Base-by-base conservation (phyloP, 2,797 vertebrate genomes). In the Triplophysa yarkandensis region DNA sequence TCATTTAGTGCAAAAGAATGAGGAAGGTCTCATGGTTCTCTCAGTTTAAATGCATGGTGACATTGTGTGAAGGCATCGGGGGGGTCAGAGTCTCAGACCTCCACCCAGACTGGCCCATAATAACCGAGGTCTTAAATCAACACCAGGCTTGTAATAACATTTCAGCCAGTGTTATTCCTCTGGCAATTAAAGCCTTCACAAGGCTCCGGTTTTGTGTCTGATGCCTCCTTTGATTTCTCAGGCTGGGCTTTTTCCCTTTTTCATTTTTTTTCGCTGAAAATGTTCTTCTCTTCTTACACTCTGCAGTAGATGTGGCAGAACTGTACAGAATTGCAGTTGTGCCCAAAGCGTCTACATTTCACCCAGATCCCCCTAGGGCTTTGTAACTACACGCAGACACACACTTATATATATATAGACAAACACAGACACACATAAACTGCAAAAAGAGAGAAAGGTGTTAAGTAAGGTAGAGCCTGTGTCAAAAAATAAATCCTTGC, bases 141-240 rank as follows among this genome's bases (percentile, higher is more conserved):
- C 85, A 84, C 82, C 71, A 63, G 77, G 83, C 89, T 86, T 88
- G 86, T 84, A 90, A 90, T 88, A 90, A 92, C 87, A 89, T 86
- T 89, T 89, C 87, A 87, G 72, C 81, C 86, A 55, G 82, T 90
- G 88, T 91, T 91, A 88, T 90, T 91, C 84, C 88, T 89, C 82
- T 85, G 75, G 85, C 85, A 88, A 79, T 87, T 85, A 83, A 77
- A 83, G 70, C 77, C 75, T 79, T 80, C 64, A 76, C 74, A 69
- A 36, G 81, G 61, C 78, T 46, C 52, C 52, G 67, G 63, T 79
- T 79, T 72, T 41, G 72, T 77, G 74, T 81, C 74, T 80, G 76
- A 68, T 68, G 71, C 61, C 73, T 72, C 77, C 72, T 82, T 83
- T 79, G 74, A 82, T 82, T 79, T 81, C 39, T 77, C 63, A 62